Percentiles rank a stretch among this genome's conserved stretches.
These are phyloP conservation scores for Planococcus citri DNA, from an alignment of 1,140 invertebrate genomes.

Conservation along the genomic window DNA sequence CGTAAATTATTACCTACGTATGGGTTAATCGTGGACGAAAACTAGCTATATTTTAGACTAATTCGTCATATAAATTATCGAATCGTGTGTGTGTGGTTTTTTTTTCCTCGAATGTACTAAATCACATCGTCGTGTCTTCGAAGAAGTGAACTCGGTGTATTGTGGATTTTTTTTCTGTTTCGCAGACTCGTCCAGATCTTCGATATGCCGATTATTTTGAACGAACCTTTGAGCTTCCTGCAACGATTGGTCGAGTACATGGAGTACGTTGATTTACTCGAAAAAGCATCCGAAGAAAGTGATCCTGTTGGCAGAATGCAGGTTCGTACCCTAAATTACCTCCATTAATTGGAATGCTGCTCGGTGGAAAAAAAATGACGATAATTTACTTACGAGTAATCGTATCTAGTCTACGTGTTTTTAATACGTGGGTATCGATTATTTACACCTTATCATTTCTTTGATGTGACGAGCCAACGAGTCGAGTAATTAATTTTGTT, in stretches of 20 bases:
- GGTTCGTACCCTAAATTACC: too few species aligned
- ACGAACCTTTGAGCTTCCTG: constrained; percentile 90
- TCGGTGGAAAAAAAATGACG: too few species aligned
- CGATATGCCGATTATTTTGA: constrained; percentile 97
- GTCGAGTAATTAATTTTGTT: too few species aligned
- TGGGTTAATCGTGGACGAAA: background rate
- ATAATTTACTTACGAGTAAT: too few species aligned
- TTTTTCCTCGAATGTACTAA: background rate
- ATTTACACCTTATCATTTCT: too few species aligned
- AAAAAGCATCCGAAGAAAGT: constrained; percentile 55
- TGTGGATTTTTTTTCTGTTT: background rate
- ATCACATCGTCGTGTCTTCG: background rate
- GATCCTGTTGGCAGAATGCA: constrained; percentile 69
- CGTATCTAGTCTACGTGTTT: too few species aligned
- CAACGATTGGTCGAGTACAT: constrained; percentile 90
- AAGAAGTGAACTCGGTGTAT: too few species aligned
- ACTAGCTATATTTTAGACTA: background rate
- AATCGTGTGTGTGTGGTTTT: too few species aligned
- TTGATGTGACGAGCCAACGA: too few species aligned
- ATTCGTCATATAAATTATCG: too few species aligned
- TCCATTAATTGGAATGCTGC: too few species aligned
- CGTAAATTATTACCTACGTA: background rate
- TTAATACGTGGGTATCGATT: too few species aligned
- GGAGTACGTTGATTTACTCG: constrained; percentile 81
- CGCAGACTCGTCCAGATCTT: constrained; percentile 37